phyloP scores from a whole-genome alignment of 2,888 invertebrate species.

The Chelonus formosanus region DNA sequence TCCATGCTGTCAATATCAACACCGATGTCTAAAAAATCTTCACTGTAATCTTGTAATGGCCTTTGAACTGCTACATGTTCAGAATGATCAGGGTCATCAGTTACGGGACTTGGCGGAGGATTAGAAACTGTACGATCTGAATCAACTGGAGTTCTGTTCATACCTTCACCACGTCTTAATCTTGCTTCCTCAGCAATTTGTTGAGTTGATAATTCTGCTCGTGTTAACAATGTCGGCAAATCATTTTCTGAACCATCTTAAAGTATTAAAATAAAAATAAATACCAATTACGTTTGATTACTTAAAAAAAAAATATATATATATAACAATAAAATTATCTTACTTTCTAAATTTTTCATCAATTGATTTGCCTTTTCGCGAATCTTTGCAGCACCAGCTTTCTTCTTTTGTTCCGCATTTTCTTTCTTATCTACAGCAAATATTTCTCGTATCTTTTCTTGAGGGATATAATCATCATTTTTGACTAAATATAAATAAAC shows the following conservation, averaged over 20 bases:
- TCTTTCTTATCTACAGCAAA: constrained; percentile 75
- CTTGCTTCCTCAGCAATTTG: constrained; percentile 69
- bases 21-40: constrained; percentile 77
- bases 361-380: constrained; percentile 75
- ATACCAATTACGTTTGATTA: not conserved
- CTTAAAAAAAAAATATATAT: not conserved
- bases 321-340: constrained; percentile 25
- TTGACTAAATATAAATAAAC: constrained; percentile 85
- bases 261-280: constrained; percentile 4
- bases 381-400: constrained; percentile 68
- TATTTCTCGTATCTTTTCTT: constrained; percentile 74
- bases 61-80: constrained; percentile 52
- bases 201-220: constrained; percentile 69
- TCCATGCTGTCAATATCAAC: constrained; percentile 77
- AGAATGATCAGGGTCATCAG: constrained; percentile 69
- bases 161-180: constrained; percentile 60
- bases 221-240: constrained; percentile 72
- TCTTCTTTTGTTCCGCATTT: constrained; percentile 68
- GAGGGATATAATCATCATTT: constrained; percentile 73
- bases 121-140: constrained; percentile 70
- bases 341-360: constrained; percentile 63
- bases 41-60: constrained; percentile 69
- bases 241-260: constrained; percentile 68
- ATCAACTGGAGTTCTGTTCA: constrained; percentile 59
- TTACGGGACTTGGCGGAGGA: constrained; percentile 84